Evolutionary conservation across 2,113 vertebrate genomes (phyloP).

Genomic region (Sakesphorus luctuosus): DNA sequence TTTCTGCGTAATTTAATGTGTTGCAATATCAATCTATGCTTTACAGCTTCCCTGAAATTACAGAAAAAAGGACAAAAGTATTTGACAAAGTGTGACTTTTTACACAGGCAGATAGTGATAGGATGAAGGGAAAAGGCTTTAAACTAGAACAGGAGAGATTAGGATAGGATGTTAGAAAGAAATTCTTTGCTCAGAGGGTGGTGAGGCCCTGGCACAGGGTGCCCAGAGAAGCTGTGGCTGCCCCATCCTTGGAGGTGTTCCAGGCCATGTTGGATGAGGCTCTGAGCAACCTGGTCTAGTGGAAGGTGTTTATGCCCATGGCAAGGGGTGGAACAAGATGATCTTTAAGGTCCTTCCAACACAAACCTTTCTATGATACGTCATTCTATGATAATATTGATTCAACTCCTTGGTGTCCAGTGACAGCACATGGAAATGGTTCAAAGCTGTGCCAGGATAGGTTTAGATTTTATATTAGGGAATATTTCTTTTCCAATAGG

Average conservation of each 20-base stretch:
- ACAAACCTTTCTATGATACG: neutral
- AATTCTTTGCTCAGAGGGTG: neutral
- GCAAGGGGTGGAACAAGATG: neutral
- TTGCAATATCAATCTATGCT: neutral
- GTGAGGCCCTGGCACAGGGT: neutral
- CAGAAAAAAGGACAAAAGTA: neutral
- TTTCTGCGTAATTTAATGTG: neutral
- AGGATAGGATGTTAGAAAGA: neutral
- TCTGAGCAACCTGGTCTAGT: neutral
- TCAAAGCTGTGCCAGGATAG: neutral
- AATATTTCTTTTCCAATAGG: neutral
- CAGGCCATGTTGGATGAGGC: neutral
- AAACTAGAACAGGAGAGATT: neutral
- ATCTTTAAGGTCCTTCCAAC: neutral
- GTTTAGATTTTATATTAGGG: neutral
- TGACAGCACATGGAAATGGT: neutral
- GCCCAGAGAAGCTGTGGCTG: neutral
- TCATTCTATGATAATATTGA: neutral
- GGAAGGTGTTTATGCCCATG: neutral
- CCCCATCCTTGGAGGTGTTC: neutral
- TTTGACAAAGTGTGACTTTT: neutral
- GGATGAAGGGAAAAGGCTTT: neutral
- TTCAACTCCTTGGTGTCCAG: neutral
- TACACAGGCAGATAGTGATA: neutral
- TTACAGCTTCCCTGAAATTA: neutral